A percentile compares a stretch with the other conserved stretches of the same genome.
These are phyloP conservation scores for Erebia epiphron DNA, from an alignment of 2,888 invertebrate genomes.

Conservation along the genomic window DNA sequence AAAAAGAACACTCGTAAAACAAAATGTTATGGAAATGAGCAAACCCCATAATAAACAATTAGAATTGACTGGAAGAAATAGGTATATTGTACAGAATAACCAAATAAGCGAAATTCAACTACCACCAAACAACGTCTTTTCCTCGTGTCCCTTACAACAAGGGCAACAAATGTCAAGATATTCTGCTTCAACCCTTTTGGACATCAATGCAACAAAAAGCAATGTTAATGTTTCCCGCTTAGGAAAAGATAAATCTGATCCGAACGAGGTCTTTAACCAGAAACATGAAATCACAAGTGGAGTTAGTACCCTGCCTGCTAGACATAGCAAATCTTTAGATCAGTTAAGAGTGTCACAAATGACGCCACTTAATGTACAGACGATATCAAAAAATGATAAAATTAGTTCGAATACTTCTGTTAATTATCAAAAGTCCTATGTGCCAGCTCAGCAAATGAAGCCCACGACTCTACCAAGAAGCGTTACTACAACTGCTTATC, in stretches of 20 bases:
- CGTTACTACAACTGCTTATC: conserved; percentile 74
- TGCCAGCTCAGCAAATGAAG: conserved; percentile 69
- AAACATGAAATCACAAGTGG: conserved; percentile 75
- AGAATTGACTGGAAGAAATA: conserved; percentile 75
- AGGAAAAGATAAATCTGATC: conserved; percentile 61
- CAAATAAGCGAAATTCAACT: conserved; percentile 80
- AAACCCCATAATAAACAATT: conserved; percentile 74
- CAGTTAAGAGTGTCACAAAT: conserved; percentile 85
- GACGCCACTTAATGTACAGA: conserved; percentile 62
- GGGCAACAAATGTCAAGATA: conserved; percentile 81
- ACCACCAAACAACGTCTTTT: conserved; percentile 69
- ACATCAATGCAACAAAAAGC: conserved; percentile 66
- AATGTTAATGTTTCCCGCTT: conserved; percentile 55
- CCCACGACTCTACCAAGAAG: conserved; percentile 79
- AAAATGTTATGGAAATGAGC: conserved; percentile 67
- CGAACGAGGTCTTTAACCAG: conserved; percentile 62
- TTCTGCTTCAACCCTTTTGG: conserved; percentile 83
- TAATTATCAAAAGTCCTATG: conserved; percentile 75
- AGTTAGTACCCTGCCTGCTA: conserved; percentile 84
- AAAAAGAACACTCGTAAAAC: conserved; percentile 74
- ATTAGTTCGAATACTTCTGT: conserved; percentile 72
- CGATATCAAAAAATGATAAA: conserved; percentile 61
- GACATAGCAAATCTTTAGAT: conserved; percentile 92
- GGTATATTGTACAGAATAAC: conserved; percentile 80
- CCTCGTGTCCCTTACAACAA: conserved; percentile 73